Conservation (phyloP, 2,888 invertebrate species). For the Rhimphoctona megacephalus region DNA sequence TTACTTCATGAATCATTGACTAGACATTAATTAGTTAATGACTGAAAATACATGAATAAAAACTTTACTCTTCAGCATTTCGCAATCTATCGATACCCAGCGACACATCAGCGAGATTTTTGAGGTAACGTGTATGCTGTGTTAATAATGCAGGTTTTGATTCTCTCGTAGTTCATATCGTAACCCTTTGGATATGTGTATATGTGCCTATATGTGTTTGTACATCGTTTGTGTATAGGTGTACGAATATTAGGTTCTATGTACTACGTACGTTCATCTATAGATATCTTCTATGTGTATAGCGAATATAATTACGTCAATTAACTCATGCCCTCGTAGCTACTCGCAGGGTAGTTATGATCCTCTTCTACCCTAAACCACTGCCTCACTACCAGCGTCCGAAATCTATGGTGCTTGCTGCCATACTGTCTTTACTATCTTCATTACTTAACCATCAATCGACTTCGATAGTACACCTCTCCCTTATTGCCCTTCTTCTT, state of each 20-base stretch:
- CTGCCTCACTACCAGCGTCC: neutral
- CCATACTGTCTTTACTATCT: neutral
- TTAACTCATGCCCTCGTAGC: constrained; percentile 73
- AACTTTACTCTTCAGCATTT: neutral
- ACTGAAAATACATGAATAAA: neutral
- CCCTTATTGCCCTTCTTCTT: neutral
- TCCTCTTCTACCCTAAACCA: constrained; percentile 2
- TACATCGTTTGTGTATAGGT: constrained; percentile 6
- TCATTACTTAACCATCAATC: constrained; percentile 7
- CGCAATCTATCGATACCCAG: neutral
- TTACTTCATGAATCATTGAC: no score
- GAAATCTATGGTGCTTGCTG: constrained; percentile 17
- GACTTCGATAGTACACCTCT: neutral
- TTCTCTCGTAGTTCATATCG: constrained; percentile 11
- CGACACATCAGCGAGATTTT: neutral
- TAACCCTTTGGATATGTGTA: constrained; percentile 23
- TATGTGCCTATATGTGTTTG: neutral
- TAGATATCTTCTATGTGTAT: constrained; percentile 56
- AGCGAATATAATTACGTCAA: constrained; percentile 79
- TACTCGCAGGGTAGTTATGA: constrained; percentile 48
- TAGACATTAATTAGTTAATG: neutral
- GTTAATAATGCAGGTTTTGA: neutral
- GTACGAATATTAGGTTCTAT: constrained; percentile 1
- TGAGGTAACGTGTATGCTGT: neutral
- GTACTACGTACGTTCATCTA: constrained; percentile 44